Evolutionary conservation across 1,140 invertebrate species (phyloP), one percentile per base, ranked within the genome.

Genomic region (Anadara kagoshimensis): DNA sequence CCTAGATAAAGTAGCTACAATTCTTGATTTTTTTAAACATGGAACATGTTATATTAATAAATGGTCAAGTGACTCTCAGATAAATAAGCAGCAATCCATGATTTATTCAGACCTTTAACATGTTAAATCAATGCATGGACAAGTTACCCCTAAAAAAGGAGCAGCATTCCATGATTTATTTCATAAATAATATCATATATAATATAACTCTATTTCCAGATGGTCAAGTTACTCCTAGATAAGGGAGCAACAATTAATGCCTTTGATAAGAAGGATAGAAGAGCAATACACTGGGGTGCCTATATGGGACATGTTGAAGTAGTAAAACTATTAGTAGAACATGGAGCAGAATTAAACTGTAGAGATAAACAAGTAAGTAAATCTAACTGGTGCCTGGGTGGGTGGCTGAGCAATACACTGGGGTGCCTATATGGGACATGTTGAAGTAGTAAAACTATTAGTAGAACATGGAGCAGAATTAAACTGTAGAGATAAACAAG

Each of bases 241-340:
- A 87, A 90, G 67, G 91, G 92, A 26, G 92, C 92, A 58, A 90
- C 90, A 29, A 90, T 93, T 43, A 93, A 93, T 84, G 91, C 92
- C 1, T 91, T 91, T 82, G 93, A 93, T 78, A 93, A 93, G 83
- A 91, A 92, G 74, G 92, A 93, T 69, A 79, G 92, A 14, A 85
- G 90, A 43, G 90, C 92, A 12, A 86, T 92, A 45, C 92, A 93
- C 82, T 92, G 91, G 84, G 92, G 92, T 24, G 90, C 91, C 7
- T 90, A 89, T 71, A 91, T 91, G 87, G 92, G 92, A 8, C 90
- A 92, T 76, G 88, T 89, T 8, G 89, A 90, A 36, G 89, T 93
- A 18, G 86, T 92, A 0, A 82, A 86, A 63, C 72, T 90, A 10
- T 83, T 93, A 24, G 83, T 92, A 14, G 86, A 90, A 22, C 84